Percentiles rank a stretch among this genome's conserved stretches.
phyloP scores from a whole-genome alignment of 2,113 vertebrate genomes.

The Eulacestoma nigropectus region DNA sequence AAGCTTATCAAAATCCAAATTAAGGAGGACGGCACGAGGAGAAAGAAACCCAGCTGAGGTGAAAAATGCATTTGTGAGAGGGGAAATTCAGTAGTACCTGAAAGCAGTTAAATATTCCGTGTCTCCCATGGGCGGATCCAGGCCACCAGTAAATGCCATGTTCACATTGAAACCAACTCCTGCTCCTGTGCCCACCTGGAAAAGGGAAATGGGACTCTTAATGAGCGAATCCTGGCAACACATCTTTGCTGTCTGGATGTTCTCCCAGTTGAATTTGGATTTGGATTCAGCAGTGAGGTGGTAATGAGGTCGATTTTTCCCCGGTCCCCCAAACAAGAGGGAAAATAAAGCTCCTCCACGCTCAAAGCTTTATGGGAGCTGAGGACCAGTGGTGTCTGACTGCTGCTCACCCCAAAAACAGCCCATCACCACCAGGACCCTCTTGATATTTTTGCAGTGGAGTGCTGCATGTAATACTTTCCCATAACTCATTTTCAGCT shows the following conservation, averaged over 20 bases:
- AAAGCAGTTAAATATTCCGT: conserved; percentile 92
- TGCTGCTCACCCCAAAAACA: background rate
- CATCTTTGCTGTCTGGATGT: background rate
- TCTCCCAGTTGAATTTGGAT: background rate
- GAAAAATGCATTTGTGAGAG: background rate
- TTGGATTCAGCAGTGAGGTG: background rate
- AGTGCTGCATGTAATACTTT: background rate
- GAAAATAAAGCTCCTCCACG: background rate
- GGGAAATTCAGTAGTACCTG: conserved; percentile 75
- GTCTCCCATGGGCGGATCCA: conserved; percentile 94
- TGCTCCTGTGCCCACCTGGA: conserved; percentile 87
- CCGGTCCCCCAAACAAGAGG: background rate
- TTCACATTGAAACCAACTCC: conserved; percentile 94
- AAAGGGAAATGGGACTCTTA: background rate
- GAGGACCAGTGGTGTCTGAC: background rate
- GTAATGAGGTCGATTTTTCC: background rate
- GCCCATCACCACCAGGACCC: background rate
- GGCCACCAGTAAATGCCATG: conserved; percentile 94
- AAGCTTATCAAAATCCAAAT: background rate
- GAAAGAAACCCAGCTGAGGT: background rate
- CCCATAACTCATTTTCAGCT: background rate
- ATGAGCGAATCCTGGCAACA: background rate
- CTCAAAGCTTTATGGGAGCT: background rate
- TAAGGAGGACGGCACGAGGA: rapidly evolving
- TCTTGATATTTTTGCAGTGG: background rate